phyloP scores from a whole-genome alignment of 2,797 vertebrate genomes.

The Gymnoscopelus microlampas region DNA sequence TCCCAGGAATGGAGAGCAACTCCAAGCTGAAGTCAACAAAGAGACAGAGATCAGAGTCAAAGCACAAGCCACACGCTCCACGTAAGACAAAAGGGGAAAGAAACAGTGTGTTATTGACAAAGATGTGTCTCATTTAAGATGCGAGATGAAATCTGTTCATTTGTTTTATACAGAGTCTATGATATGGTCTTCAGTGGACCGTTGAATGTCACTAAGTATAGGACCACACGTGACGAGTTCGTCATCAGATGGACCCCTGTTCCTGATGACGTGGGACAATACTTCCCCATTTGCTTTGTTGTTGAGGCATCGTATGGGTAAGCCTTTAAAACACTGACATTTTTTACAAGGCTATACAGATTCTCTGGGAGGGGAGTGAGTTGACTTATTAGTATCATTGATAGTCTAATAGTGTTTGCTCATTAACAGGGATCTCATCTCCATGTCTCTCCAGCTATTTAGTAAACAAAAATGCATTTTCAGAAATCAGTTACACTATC shows the following conservation, averaged over 20 bases:
- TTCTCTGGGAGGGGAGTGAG: too few relatives aligned
- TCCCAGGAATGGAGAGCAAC: slow-evolving; percentile 41
- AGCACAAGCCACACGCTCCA: slow-evolving; percentile 45
- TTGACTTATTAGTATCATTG: too few relatives aligned
- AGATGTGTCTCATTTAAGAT: not conserved
- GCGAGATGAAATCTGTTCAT: not conserved
- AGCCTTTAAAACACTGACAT: not conserved
- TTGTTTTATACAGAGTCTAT: slow-evolving; percentile 43
- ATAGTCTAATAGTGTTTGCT: too few relatives aligned
- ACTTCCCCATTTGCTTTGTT: slow-evolving; percentile 69
- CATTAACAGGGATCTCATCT: too few relatives aligned
- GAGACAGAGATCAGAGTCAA: slow-evolving; percentile 64
- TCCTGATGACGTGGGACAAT: slow-evolving; percentile 42
- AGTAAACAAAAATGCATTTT: too few relatives aligned
- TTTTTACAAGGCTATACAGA: not conserved
- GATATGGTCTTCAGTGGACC: slow-evolving; percentile 70
- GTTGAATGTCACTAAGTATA: slow-evolving; percentile 53
- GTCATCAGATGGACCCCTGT: slow-evolving; percentile 66
- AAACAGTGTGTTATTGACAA: not conserved
- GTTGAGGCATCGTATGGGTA: slow-evolving; percentile 58
- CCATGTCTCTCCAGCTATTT: too few relatives aligned
- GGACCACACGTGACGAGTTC: slow-evolving; percentile 47
- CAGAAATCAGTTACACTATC: too few relatives aligned
- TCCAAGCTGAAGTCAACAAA: slow-evolving; percentile 50
- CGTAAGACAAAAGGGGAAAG: slow-evolving; percentile 31